Conservation (phyloP, 2,888 invertebrate species). For the Acrobasis suavella region DNA sequence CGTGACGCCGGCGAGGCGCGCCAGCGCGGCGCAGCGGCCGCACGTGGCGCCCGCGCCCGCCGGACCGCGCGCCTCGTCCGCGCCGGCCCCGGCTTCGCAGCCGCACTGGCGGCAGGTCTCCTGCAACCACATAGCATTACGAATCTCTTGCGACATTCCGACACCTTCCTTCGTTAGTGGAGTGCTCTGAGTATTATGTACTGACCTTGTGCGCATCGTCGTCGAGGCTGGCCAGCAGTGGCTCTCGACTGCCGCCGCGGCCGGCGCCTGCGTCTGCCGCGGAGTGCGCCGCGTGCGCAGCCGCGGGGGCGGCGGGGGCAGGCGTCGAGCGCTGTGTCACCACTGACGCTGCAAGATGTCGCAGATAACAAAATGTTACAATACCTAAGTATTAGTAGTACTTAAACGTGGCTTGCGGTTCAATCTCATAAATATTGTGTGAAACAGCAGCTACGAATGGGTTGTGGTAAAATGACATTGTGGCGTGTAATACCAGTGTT, state of each 20-base stretch:
- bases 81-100: slow-evolving; percentile 37
- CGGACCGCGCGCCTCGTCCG: slow-evolving; percentile 30
- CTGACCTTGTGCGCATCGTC: slow-evolving; percentile 72
- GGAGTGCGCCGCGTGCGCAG: slow-evolving; percentile 41
- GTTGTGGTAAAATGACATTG: too few relatives aligned
- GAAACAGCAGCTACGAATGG: too few relatives aligned
- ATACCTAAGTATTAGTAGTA: too few relatives aligned
- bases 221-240: slow-evolving; percentile 83
- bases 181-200: too few relatives aligned
- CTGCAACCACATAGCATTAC: slow-evolving; percentile 26
- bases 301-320: slow-evolving; percentile 35
- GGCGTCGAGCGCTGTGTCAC: slow-evolving; percentile 37
- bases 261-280: slow-evolving; percentile 42
- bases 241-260: slow-evolving; percentile 83
- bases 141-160: too few relatives aligned
- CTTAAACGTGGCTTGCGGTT: too few relatives aligned
- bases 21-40: slow-evolving; percentile 83
- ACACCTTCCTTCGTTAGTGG: too few relatives aligned
- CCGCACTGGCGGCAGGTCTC: slow-evolving; percentile 55
- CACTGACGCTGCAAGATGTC: slow-evolving; percentile 7
- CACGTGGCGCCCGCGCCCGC: slow-evolving; percentile 38
- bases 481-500: background rate
- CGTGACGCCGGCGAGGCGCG: slow-evolving; percentile 87
- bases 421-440: too few relatives aligned
- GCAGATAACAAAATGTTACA: too few relatives aligned